Evolutionary conservation across 2,888 invertebrate species (phyloP), one percentile per base, ranked within the genome.

Genomic region (Conops quadrifasciatus): DNA sequence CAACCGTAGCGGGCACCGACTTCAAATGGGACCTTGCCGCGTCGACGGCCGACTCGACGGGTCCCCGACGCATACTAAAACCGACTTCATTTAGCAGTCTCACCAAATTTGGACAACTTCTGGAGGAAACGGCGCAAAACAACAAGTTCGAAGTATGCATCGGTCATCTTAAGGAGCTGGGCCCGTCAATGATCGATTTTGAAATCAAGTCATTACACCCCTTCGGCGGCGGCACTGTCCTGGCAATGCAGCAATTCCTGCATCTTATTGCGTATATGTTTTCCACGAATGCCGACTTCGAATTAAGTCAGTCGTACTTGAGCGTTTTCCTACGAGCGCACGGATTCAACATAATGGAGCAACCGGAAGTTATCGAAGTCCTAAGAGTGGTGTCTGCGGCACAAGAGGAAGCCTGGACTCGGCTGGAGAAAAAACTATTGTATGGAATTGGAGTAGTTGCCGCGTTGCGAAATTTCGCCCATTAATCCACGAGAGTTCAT

Each of bases 271-370:
- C 89, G 71, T 87, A 87, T 70, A 91, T 93, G 88, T 87, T 98
- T 49, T 87, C 89, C 76, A 91, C 90, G 2, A 94, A 94, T 80
- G 89, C 84, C 74, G 91, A 97, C 87, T 98, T 96, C 85, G 98
- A 98, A 87, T 86, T 97, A 70, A 91, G 92, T 0, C 95, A 97
- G 83, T 92, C 97, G 0, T 98, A 97, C 86, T 88, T 98, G 72
- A 92, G 92, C 60, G 88, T 96, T 59, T 97, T 96, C 85, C 86
- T 98, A 45, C 96, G 96, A 86, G 89, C 90, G 51, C 93, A 95
- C 80, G 91, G 92, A 0, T 87, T 88, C 72, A 80, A 87, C 5
- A 87, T 94, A 67, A 87, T 89, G 0, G 86, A 88, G 65, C 88
- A 88, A 51, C 84, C 88, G 49, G 87, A 87, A 53, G 85, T 94